A percentile compares a stretch with the other conserved stretches of the same genome.
Conservation (phyloP, 2,888 invertebrate species). For the Andrena hattorfiana region DNA sequence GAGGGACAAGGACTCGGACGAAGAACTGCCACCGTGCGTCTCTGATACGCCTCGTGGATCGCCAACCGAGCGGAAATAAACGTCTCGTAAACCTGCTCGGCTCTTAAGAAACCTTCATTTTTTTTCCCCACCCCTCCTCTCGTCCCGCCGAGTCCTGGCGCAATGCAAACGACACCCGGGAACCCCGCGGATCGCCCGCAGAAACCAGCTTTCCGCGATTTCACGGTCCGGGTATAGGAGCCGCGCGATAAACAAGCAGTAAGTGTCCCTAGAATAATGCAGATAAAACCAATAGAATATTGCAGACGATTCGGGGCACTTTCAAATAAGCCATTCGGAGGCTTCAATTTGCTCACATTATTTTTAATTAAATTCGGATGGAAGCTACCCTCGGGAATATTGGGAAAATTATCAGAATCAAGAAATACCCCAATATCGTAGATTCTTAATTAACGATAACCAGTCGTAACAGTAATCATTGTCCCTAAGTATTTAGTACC, state of each 20-base stretch:
- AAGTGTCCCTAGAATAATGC: conserved; percentile 14
- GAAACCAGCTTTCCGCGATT: conserved; percentile 59
- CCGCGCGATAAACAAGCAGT: conserved; percentile 32
- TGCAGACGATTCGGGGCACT: too few relatives aligned
- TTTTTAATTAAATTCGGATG: too few relatives aligned
- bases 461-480: too few relatives aligned
- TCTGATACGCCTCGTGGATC: conserved; percentile 71
- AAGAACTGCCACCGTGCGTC: conserved; percentile 67
- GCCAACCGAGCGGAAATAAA: conserved; percentile 77
- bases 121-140: conserved; percentile 27
- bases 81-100: conserved; percentile 71
- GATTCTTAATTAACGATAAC: too few relatives aligned
- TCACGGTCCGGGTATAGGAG: conserved; percentile 19
- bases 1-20: conserved; percentile 57
- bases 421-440: too few relatives aligned
- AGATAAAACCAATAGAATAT: too few relatives aligned
- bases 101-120: conserved; percentile 54
- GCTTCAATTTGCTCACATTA: too few relatives aligned
- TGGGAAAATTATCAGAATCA: too few relatives aligned
- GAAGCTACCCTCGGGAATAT: too few relatives aligned
- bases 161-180: conserved; percentile 27
- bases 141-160: not conserved
- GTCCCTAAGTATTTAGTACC: too few relatives aligned
- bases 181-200: conserved; percentile 34
- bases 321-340: too few relatives aligned